Percentiles rank a stretch among this genome's conserved stretches.
Evolutionary conservation across 2,797 vertebrate genomes (phyloP).

Genomic region (Margarornis squamiger): DNA sequence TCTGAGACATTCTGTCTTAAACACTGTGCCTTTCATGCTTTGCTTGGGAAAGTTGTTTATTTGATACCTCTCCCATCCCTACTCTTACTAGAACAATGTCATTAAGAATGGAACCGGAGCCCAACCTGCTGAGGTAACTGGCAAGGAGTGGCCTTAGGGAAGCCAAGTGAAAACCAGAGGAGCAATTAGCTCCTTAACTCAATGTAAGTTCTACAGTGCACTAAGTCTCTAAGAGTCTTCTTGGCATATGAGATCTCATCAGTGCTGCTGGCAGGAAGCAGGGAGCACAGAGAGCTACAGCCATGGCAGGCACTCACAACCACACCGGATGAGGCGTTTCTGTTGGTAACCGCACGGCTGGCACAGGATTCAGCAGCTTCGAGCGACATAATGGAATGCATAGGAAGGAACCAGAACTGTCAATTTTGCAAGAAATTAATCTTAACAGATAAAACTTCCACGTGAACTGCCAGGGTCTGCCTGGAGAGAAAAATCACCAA

Average conservation of each 20-base stretch:
- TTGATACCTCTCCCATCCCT: neutral
- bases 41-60: neutral
- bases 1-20: neutral
- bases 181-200: neutral
- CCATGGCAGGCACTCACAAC: neutral
- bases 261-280: neutral
- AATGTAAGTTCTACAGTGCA: neutral
- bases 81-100: neutral
- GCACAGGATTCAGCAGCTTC: neutral
- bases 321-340: fast-evolving
- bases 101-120: neutral
- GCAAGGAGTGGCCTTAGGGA: neutral
- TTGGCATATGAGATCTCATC: neutral
- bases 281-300: neutral
- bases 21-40: neutral
- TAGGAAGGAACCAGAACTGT: neutral
- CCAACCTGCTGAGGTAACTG: neutral
- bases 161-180: neutral
- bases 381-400: neutral
- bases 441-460: neutral
- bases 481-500: neutral
- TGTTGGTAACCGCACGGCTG: neutral
- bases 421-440: neutral
- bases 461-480: neutral
- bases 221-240: neutral